Evolutionary conservation across 2,888 invertebrate genomes (phyloP).

Genomic region (Tetanocera ferruginea): DNA sequence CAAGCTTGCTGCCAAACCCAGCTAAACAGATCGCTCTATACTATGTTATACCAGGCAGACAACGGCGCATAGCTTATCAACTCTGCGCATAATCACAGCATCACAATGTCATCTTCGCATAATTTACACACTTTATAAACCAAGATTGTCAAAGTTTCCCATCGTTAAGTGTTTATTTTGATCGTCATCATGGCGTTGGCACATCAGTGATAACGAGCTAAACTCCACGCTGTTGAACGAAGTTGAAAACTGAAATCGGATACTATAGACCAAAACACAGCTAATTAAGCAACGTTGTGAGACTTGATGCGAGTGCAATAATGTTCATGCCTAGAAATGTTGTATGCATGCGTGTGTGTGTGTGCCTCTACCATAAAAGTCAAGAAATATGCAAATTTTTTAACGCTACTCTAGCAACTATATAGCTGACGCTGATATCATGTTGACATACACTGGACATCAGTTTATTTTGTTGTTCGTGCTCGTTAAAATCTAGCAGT

Average conservation of each 20-base stretch:
- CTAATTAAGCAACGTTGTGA: slow-evolving; percentile 7
- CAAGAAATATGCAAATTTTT: not conserved
- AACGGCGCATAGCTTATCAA: too few species aligned
- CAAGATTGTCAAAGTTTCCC: slow-evolving; percentile 26
- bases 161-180: slow-evolving; percentile 62
- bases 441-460: slow-evolving; percentile 26
- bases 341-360: not conserved
- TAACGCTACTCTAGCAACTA: not conserved
- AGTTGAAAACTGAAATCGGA: not conserved
- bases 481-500: slow-evolving; percentile 18
- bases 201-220: slow-evolving; percentile 35
- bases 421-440: slow-evolving; percentile 15
- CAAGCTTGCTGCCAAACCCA: not conserved
- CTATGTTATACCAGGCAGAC: too few species aligned
- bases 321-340: not conserved
- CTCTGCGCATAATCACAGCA: too few species aligned
- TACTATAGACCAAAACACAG: not conserved
- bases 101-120: not conserved
- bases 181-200: slow-evolving; percentile 48
- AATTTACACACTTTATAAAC: slow-evolving; percentile 20
- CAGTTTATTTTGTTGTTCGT: slow-evolving; percentile 17
- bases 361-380: not conserved
- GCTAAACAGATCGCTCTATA: not conserved
- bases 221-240: not conserved
- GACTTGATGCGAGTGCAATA: not conserved